Evolutionary conservation across 1,140 invertebrate genomes (phyloP), one percentile per base, ranked within the genome.

Genomic region (Sitobion miscanthi): DNA sequence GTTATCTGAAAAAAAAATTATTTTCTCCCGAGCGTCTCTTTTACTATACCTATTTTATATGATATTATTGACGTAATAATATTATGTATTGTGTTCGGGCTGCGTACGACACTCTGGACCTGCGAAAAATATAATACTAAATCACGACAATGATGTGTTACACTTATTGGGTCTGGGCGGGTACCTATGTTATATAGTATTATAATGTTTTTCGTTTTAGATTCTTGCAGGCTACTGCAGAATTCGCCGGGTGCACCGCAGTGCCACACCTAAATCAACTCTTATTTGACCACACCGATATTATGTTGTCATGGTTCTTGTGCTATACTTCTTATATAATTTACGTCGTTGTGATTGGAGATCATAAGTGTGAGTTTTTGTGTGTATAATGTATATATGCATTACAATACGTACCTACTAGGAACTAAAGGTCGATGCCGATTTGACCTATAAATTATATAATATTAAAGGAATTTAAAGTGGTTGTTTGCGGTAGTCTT

Each of bases 131-230:
- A 62, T 62, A 14, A 30, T 62, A 62, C 14, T 30, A 30, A 30
- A 47, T 47, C 11, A 62, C 57, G 57, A 62, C 54, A 7, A 0
- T 57, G 14, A 3, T n/a, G 9, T 11, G 62, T 69, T n/a, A 69
- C n/a, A 69, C 25, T n/a, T 35, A 35, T 35, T 5, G 9, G 30
- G 3, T 23, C 25, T 11, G 62, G 62, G 11, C 30, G 30, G 11
- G 62, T 57, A 25, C 6, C 21, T 57, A 69, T n/a, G n/a, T 38
- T 62, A 62, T n/a, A n/a, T 0, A 17, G 30, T 77, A 17, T 77
- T 77, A n/a, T n/a, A 77, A 77, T n/a, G 62, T 77, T 77, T 77
- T 77, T 77, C 30, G 62, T 77, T 35, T 77, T n/a, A n/a, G 62
- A n/a, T 17, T 77, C 30, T n/a, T 77, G 14, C 14, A 35, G 62